Conservation (phyloP, 2,888 invertebrate genomes). For the Tenodera sinensis region DNA sequence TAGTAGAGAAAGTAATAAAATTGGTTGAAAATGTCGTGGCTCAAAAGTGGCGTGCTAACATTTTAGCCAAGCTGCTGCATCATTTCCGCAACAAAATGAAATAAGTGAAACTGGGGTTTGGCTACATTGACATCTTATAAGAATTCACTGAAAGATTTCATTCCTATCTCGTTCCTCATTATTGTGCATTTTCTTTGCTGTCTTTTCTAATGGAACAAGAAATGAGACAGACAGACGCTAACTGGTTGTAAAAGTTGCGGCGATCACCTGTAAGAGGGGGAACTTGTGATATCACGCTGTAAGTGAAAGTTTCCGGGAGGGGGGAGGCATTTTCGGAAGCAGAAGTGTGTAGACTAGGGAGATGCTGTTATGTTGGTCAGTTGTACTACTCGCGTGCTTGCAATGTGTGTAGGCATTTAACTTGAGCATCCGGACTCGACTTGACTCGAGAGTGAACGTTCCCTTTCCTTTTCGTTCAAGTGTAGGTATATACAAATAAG, state of each 20-base stretch:
- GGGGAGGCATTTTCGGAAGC: background rate
- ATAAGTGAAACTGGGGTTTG: no score
- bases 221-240: background rate
- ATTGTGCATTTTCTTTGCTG: background rate
- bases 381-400: background rate
- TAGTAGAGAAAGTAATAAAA: no score
- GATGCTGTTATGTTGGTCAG: background rate
- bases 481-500: background rate
- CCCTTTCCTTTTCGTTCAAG: background rate
- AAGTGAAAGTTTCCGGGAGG: conserved; percentile 16
- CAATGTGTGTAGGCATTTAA: background rate
- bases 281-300: background rate
- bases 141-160: background rate
- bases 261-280: background rate
- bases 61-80: no score
- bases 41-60: no score
- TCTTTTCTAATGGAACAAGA: background rate
- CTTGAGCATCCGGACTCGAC: background rate
- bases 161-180: background rate
- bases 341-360: background rate
- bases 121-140: no score
- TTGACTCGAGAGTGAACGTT: background rate
- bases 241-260: background rate
- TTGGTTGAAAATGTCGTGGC: no score
- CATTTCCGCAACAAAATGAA: no score